A percentile compares a stretch with the other conserved stretches of the same genome.
Conservation (phyloP, 2,888 invertebrate species). For the Chymomyza caudatula region DNA sequence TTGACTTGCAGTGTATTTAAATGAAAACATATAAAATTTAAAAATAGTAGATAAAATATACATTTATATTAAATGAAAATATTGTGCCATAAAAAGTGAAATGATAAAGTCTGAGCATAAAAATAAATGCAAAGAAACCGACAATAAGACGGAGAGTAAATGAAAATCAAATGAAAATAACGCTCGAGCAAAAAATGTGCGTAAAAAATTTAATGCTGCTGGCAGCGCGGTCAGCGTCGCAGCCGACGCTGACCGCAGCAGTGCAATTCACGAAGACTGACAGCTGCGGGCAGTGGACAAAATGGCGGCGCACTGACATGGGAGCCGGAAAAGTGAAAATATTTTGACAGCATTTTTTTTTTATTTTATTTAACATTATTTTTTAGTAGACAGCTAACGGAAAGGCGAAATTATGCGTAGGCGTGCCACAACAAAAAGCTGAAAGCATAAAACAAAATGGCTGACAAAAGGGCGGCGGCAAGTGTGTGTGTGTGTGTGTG, state of each 20-base stretch:
- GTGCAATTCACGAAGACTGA: conserved; percentile 36
- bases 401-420: conserved; percentile 65
- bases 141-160: neutral
- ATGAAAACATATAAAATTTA: neutral
- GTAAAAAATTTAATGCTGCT: conserved; percentile 46
- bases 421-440: conserved; percentile 37
- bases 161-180: conserved; percentile 34
- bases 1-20: neutral
- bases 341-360: conserved; percentile 54
- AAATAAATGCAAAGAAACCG: conserved; percentile 36
- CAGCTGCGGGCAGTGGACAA: conserved; percentile 21
- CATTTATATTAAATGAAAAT: neutral
- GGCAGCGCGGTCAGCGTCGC: neutral
- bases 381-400: conserved; percentile 30
- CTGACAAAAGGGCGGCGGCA: conserved; percentile 25
- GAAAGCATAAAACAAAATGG: conserved; percentile 53
- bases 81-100: conserved; percentile 12
- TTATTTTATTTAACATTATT: conserved; percentile 12
- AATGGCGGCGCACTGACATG: conserved; percentile 9
- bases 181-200: conserved; percentile 35
- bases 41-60: neutral
- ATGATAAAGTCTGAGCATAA: conserved; percentile 34
- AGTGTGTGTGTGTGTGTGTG: conserved; percentile 4
- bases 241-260: neutral
- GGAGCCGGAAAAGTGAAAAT: conserved; percentile 54